A percentile compares a stretch with the other conserved stretches of the same genome.
Conservation (phyloP, 2,113 vertebrate species). For the Pterocles gutturalis region DNA sequence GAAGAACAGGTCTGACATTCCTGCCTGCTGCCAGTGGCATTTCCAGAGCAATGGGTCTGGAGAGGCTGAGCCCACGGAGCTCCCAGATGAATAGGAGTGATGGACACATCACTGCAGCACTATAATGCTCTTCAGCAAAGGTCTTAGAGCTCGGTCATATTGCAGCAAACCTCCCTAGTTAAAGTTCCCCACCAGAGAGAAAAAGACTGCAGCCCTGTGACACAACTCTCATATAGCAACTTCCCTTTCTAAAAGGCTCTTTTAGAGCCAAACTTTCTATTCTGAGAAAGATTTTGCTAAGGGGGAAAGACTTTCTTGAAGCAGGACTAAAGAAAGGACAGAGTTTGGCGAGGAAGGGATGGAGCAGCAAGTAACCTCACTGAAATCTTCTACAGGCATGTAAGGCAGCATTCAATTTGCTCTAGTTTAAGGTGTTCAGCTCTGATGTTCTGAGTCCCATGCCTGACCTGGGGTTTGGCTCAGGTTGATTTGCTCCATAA, state of each 20-base stretch:
- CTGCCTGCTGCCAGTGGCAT: not conserved
- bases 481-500: not conserved
- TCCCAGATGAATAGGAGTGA: not conserved
- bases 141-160: not conserved
- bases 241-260: not conserved
- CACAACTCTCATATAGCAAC: not conserved
- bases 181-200: not conserved
- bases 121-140: not conserved
- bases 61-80: not conserved
- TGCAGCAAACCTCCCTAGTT: not conserved
- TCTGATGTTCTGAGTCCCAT: not conserved
- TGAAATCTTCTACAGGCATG: not conserved
- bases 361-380: not conserved
- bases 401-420: not conserved
- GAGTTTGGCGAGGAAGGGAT: not conserved
- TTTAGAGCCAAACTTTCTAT: not conserved
- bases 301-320: not conserved
- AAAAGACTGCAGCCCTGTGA: not conserved
- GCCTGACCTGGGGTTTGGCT: not conserved
- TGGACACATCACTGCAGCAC: not conserved
- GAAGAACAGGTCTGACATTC: not conserved
- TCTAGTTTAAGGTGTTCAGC: not conserved
- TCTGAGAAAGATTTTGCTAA: not conserved
- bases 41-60: conserved; percentile 22
- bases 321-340: not conserved